Conservation (phyloP, 2,888 invertebrate genomes). For the Amblyteles armatorius region DNA sequence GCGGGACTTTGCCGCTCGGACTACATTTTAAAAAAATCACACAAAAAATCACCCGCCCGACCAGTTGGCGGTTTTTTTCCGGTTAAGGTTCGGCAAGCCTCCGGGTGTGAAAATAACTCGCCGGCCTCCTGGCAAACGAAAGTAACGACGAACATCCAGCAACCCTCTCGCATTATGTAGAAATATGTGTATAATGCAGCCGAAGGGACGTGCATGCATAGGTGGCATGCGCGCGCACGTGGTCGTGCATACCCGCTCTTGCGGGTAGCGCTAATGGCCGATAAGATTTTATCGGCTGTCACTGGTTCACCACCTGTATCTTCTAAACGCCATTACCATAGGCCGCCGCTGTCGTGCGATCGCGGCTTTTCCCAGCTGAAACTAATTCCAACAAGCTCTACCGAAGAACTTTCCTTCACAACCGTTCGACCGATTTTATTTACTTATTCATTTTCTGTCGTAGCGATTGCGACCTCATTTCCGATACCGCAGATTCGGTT, state of each 20-base stretch:
- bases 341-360: slow-evolving; percentile 51
- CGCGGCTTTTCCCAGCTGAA: slow-evolving; percentile 46
- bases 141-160: slow-evolving; percentile 29
- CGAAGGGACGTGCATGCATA: slow-evolving; percentile 1
- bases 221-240: slow-evolving; percentile 13
- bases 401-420: slow-evolving; percentile 36
- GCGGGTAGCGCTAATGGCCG: slow-evolving; percentile 69
- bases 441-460: slow-evolving; percentile 11
- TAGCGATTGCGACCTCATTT: background rate
- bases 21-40: no score
- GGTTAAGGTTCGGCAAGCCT: background rate
- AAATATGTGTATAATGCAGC: background rate
- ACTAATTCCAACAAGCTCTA: background rate
- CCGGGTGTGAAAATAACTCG: slow-evolving; percentile 23
- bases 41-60: slow-evolving; percentile 1
- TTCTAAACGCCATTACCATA: slow-evolving; percentile 64
- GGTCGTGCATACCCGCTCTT: slow-evolving; percentile 33
- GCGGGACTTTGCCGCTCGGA: no score
- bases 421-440: background rate
- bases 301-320: slow-evolving; percentile 68
- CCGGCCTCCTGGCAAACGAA: slow-evolving; percentile 15
- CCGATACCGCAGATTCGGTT: background rate
- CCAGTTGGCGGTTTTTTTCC: background rate
- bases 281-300: slow-evolving; percentile 72
- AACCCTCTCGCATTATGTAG: slow-evolving; percentile 13